Evolutionary conservation across 2,113 vertebrate genomes (phyloP).

Genomic region (Hydropotes inermis): DNA sequence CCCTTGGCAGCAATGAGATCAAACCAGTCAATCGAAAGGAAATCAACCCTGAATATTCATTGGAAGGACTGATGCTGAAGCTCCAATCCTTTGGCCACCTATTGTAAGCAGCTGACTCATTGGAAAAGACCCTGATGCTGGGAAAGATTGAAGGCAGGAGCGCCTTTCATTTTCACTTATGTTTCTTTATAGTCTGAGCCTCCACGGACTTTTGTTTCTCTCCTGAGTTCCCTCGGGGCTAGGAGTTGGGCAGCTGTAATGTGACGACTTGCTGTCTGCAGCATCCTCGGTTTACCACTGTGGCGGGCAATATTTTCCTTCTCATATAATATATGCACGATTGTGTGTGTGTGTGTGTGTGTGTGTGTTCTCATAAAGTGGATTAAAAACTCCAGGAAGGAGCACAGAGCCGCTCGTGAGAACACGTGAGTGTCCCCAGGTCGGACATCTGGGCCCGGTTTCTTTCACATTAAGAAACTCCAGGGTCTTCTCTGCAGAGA

Average conservation of each 20-base stretch:
- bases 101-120: background rate
- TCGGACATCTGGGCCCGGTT: background rate
- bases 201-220: background rate
- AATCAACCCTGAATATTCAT: background rate
- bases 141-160: background rate
- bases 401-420: rapidly evolving
- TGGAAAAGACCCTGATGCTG: background rate
- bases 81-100: background rate
- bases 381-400: background rate
- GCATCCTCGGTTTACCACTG: background rate
- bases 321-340: rapidly evolving
- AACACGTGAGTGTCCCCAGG: rapidly evolving
- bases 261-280: background rate
- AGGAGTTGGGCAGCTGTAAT: background rate
- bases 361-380: too few relatives aligned
- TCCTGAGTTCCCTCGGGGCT: background rate
- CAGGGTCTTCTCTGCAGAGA: background rate
- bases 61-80: background rate
- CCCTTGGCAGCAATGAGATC: background rate
- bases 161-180: rapidly evolving
- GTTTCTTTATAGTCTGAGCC: background rate
- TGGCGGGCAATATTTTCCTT: background rate
- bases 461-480: background rate
- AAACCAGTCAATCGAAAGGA: background rate
- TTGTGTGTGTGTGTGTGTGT: rapidly evolving